Percentiles rank a stretch among this genome's conserved stretches.
Evolutionary conservation across 2,797 vertebrate species (phyloP).

Genomic region (Anolis apletophallus): DNA sequence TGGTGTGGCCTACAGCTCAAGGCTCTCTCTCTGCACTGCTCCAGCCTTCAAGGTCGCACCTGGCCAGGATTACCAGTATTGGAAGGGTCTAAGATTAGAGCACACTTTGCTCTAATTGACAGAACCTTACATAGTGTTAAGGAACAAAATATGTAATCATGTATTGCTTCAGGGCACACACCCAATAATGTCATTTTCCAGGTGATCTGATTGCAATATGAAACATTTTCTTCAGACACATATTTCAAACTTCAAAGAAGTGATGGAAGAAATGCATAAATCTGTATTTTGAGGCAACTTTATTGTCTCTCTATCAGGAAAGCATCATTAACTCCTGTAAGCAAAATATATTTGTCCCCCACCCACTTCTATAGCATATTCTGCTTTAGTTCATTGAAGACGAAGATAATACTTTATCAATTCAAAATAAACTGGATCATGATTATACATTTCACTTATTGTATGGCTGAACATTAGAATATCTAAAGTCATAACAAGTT

Average conservation of each 20-base stretch:
- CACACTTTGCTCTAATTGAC: too few relatives aligned
- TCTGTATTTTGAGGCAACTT: constrained; percentile 43
- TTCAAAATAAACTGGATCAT: constrained; percentile 44
- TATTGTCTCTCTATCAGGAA: constrained; percentile 28
- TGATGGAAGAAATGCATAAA: constrained; percentile 9
- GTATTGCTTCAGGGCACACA: not conserved
- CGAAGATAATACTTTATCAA: constrained; percentile 39
- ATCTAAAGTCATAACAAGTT: constrained; percentile 55
- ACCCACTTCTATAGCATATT: constrained; percentile 39
- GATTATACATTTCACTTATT: constrained; percentile 39
- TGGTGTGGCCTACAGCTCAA: too few relatives aligned
- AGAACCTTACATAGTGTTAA: too few relatives aligned
- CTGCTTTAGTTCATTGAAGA: constrained; percentile 45
- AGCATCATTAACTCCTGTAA: constrained; percentile 39
- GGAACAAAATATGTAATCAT: too few relatives aligned
- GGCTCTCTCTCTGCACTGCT: too few relatives aligned
- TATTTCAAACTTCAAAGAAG: constrained; percentile 42
- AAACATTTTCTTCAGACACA: constrained; percentile 5
- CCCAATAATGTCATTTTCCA: not conserved
- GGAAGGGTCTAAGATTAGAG: too few relatives aligned
- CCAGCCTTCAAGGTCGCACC: too few relatives aligned
- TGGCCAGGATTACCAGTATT: too few relatives aligned
- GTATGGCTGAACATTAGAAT: constrained; percentile 46
- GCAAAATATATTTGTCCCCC: constrained; percentile 9
- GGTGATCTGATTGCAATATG: not conserved